Base-by-base conservation (phyloP, 2,797 vertebrate genomes). In the Lithobates sylvaticus region DNA sequence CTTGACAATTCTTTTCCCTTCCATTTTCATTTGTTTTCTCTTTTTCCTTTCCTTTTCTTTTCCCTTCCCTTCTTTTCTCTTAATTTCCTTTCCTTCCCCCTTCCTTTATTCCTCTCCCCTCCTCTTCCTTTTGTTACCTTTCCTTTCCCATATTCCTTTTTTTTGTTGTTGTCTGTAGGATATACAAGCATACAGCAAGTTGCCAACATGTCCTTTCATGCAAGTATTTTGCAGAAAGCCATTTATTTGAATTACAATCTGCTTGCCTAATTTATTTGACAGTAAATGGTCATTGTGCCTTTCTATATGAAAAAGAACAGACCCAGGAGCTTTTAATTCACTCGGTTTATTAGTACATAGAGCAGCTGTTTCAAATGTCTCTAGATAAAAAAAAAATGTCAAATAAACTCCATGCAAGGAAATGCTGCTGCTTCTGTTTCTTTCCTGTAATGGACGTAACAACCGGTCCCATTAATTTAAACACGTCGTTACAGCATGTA, bases 271-370 rank as follows among this genome's bases (percentile, higher is more conserved):
- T 71, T 76, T 70, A 76, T 86, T 68, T 78, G 39, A 86, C 65
- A 71, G 69, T 81, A 65, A 78, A 61, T 78, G 68, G 50, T 58
- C 54, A 72, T 64, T 75, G 71, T 23, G 16, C 16, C 32, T 81
- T 76, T 23, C 21, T 64, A 81, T 76, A 71, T 39, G 73, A 54
- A 84, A 73, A 34, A 67, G 76, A 84, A 54, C 10, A 10, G 58
- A 61, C 42, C 32, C 13, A 12, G 18, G 54, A 68, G 42, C 64
- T 54, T 50, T 16, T 81, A 76, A 81, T 81, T 10, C 78, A 69
- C 76, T 81, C 44, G 75, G 84, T 74, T 76, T 81, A 81, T 86
- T 72, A 70, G 81, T 76, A 34, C 64, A 76, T 76, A 44, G 72
- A 64, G 72, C 78, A 76, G 61, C 61, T 73, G 70, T 13, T 80